Conservation (phyloP, 1,140 invertebrate species). For the Cyphomyrmex costatus region DNA sequence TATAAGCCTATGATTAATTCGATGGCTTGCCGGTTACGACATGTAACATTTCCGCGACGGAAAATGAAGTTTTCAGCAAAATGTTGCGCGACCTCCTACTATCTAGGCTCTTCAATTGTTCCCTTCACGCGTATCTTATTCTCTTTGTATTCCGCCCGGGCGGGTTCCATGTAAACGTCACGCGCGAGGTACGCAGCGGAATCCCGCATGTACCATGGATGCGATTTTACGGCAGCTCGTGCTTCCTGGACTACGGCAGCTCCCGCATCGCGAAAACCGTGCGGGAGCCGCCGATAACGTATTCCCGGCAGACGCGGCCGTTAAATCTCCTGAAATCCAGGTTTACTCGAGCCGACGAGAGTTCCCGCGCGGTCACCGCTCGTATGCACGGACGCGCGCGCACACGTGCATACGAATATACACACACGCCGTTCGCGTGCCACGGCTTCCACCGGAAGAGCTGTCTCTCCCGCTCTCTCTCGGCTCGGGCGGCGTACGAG, state of each 20-base stretch:
- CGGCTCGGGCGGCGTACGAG: not conserved
- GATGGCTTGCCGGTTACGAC: not conserved
- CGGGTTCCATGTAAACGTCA: slow-evolving; percentile 27
- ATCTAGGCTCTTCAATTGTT: slow-evolving; percentile 4
- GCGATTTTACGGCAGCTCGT: slow-evolving; percentile 29
- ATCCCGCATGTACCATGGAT: slow-evolving; percentile 1
- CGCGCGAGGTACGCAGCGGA: not conserved
- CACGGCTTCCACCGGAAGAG: slow-evolving; percentile 50
- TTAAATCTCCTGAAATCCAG: slow-evolving; percentile 54
- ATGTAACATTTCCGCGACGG: no score
- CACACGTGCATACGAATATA: not conserved
- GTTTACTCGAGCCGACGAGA: slow-evolving; percentile 29
- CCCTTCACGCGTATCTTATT: not conserved
- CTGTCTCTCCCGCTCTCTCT: not conserved
- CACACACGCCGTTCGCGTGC: slow-evolving; percentile 49
- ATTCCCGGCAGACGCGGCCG: slow-evolving; percentile 51
- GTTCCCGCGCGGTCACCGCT: slow-evolving; percentile 34
- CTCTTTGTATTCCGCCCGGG: slow-evolving; percentile 28
- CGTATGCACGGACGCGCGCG: not conserved
- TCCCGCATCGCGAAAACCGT: not conserved
- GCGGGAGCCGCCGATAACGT: slow-evolving; percentile 39
- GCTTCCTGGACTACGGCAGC: not conserved
- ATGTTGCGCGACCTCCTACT: not conserved
- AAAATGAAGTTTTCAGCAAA: slow-evolving; percentile 8
- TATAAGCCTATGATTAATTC: not conserved